These are phyloP conservation scores for Hyles euphorbiae DNA, from an alignment of 1,140 invertebrate genomes.

Conservation along the genomic window DNA sequence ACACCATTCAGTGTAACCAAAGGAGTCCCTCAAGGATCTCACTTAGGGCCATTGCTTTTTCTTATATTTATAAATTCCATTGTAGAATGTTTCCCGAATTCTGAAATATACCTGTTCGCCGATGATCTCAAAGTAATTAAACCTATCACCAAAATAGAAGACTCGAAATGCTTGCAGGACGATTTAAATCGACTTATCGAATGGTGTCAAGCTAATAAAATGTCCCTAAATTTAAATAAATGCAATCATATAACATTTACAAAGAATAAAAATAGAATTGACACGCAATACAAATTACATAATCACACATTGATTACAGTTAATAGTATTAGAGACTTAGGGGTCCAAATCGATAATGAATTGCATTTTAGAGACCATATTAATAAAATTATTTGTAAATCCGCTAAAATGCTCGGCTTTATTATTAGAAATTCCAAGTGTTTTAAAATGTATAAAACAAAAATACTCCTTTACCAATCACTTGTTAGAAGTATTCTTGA, in stretches of 20 bases:
- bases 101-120: conserved; percentile 8
- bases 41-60: conserved; percentile 11
- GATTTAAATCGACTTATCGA: conserved; percentile 7
- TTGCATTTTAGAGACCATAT: too few relatives aligned
- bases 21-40: conserved; percentile 15
- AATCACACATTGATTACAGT: too few relatives aligned
- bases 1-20: neutral
- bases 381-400: too few relatives aligned
- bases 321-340: too few relatives aligned
- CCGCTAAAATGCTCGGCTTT: too few relatives aligned
- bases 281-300: too few relatives aligned
- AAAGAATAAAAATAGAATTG: neutral
- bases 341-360: too few relatives aligned
- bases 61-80: conserved; percentile 14
- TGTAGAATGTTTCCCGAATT: conserved; percentile 5
- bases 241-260: neutral
- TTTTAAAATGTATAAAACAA: too few relatives aligned
- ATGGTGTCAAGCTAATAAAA: conserved; percentile 1
- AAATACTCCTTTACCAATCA: too few relatives aligned
- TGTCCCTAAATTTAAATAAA: neutral
- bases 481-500: too few relatives aligned
- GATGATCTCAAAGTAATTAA: conserved; percentile 11
- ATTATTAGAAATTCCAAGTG: too few relatives aligned
- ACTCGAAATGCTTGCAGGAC: neutral
- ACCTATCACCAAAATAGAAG: neutral